phyloP scores from a whole-genome alignment of 2,797 vertebrate species.

The Acanthis flammea region DNA sequence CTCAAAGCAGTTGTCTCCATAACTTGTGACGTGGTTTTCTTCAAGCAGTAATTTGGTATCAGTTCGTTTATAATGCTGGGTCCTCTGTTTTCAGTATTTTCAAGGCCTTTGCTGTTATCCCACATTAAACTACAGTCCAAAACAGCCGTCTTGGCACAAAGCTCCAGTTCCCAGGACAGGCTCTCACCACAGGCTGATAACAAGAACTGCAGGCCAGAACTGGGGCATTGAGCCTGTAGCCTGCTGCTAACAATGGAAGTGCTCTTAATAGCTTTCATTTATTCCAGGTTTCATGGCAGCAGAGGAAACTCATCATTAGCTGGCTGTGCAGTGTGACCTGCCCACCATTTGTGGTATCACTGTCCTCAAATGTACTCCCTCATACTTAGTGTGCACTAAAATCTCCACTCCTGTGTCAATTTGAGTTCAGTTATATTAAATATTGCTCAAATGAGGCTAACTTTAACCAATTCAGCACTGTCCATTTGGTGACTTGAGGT shows the following conservation, averaged over 20 bases:
- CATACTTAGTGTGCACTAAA: neutral
- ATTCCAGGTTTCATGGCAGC: neutral
- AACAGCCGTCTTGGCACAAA: neutral
- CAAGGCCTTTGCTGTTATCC: neutral
- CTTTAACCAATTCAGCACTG: neutral
- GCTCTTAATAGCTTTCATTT: neutral
- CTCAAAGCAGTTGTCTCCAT: neutral
- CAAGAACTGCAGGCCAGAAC: fast-evolving
- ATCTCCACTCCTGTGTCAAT: neutral
- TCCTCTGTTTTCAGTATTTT: neutral
- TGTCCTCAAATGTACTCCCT: neutral
- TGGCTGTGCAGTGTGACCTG: neutral
- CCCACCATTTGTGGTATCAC: fast-evolving
- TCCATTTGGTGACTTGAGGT: neutral
- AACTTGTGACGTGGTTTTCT: neutral
- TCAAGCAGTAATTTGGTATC: neutral
- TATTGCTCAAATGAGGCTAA: neutral
- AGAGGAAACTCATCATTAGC: neutral
- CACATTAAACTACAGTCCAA: neutral
- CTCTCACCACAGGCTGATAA: neutral
- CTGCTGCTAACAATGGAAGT: neutral
- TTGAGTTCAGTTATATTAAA: neutral
- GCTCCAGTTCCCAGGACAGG: neutral
- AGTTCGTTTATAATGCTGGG: neutral
- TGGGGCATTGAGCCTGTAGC: neutral